Conservation (phyloP, 64 coral and sea anemone genomes). For the Porites lutea region DNA sequence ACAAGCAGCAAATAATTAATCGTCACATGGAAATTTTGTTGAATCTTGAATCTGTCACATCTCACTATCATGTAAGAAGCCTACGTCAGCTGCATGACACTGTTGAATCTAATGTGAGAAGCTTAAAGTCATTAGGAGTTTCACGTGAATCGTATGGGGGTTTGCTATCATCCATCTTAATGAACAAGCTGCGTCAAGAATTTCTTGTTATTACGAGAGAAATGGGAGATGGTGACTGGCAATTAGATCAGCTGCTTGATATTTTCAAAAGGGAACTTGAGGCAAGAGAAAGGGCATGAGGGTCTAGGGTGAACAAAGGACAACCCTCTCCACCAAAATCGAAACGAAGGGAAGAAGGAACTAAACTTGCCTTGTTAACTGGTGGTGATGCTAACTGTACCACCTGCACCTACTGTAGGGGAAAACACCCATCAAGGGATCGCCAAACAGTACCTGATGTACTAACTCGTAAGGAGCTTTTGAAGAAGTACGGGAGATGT, state of each 20-base stretch:
- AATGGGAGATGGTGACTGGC: slow-evolving; percentile 2
- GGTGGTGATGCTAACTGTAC: background rate
- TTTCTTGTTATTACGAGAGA: slow-evolving; percentile 23
- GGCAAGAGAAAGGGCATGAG: slow-evolving; percentile 38
- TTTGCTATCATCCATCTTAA: slow-evolving; percentile 18
- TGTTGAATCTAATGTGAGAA: slow-evolving; percentile 44
- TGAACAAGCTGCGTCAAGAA: slow-evolving; percentile 27
- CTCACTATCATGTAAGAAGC: slow-evolving; percentile 8
- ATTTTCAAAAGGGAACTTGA: slow-evolving; percentile 34
- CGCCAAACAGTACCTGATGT: background rate
- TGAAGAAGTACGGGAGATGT: slow-evolving; percentile 32
- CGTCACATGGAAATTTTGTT: slow-evolving; percentile 68
- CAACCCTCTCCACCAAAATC: background rate
- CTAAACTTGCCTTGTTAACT: background rate
- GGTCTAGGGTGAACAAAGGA: background rate
- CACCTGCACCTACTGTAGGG: slow-evolving; percentile 3
- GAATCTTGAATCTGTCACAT: background rate
- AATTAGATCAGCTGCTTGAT: slow-evolving; percentile 5
- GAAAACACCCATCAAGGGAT: background rate
- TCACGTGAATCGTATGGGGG: slow-evolving; percentile 40
- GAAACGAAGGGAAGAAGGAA: background rate
- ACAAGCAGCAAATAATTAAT: slow-evolving; percentile 63
- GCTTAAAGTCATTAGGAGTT: slow-evolving; percentile 32
- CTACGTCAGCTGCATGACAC: slow-evolving; percentile 53
- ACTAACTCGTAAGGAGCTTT: background rate